Evolutionary conservation across 2,888 invertebrate genomes (phyloP).

Genomic region (Acanthoscelides obtectus): DNA sequence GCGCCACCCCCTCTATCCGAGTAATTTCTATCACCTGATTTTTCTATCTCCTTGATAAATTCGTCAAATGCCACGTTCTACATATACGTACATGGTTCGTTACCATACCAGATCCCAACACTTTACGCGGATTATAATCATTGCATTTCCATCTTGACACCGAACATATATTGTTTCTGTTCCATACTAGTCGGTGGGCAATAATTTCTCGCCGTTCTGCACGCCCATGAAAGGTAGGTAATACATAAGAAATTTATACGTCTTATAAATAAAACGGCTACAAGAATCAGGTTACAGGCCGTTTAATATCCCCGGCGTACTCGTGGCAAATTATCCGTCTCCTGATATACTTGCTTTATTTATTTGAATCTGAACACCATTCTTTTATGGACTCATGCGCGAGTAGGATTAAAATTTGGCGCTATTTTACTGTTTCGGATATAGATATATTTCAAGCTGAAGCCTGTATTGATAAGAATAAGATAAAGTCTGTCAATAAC

Average conservation of each 20-base stretch:
- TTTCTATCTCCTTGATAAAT: too few species aligned
- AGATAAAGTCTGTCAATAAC: too few species aligned
- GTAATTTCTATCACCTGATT: too few species aligned
- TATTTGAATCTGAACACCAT: too few species aligned
- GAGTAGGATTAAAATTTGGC: too few species aligned
- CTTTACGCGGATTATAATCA: neutral
- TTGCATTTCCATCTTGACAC: neutral
- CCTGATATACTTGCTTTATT: constrained; percentile 11
- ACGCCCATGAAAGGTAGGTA: neutral
- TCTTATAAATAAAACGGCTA: constrained; percentile 14
- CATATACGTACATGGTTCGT: neutral
- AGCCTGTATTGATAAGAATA: too few species aligned
- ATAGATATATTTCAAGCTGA: too few species aligned
- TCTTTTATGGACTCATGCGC: too few species aligned
- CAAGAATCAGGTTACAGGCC: constrained; percentile 12
- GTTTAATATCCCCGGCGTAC: constrained; percentile 8
- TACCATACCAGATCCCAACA: neutral
- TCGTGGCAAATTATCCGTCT: constrained; percentile 10
- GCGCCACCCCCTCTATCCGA: too few species aligned
- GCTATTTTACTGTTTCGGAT: too few species aligned
- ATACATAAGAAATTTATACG: constrained; percentile 7
- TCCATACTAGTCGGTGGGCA: neutral
- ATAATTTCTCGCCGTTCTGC: neutral
- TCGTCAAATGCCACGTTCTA: neutral
- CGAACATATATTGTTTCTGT: neutral